Evolutionary conservation across 2,113 vertebrate species (phyloP).

Genomic region (Rattus norvegicus): DNA sequence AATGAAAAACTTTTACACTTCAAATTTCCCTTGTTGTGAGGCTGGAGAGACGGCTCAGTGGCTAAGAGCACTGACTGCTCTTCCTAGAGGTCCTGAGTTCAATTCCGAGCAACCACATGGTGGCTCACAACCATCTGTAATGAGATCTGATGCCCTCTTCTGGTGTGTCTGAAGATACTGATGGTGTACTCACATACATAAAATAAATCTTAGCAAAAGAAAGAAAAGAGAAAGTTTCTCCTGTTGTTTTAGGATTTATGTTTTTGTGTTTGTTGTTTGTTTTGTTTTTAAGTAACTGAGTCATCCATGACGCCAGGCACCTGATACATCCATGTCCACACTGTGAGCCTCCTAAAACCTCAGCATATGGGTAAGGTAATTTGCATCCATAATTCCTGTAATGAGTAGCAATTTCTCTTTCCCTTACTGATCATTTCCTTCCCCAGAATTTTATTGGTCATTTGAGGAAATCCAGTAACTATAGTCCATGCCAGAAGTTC

Average conservation of each 20-base stretch:
- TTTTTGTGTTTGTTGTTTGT: neutral
- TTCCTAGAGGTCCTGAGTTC: too few species aligned
- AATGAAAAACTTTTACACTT: neutral
- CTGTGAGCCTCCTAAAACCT: neutral
- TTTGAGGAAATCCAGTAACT: neutral
- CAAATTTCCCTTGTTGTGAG: neutral
- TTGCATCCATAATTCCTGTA: neutral
- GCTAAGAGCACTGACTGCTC: too few species aligned
- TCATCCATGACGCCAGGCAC: neutral
- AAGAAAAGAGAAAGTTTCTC: too few species aligned
- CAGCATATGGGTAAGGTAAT: neutral
- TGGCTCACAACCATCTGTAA: too few species aligned
- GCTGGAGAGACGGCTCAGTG: too few species aligned
- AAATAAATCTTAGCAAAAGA: too few species aligned
- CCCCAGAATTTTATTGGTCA: neutral
- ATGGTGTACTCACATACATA: too few species aligned
- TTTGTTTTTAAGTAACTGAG: neutral
- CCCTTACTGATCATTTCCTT: neutral
- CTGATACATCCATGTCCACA: neutral
- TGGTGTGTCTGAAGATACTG: too few species aligned
- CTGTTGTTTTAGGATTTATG: neutral
- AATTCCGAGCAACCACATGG: too few species aligned
- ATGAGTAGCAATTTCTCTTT: neutral
- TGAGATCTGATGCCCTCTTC: too few species aligned
- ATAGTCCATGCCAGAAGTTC: neutral